phyloP scores from a whole-genome alignment of 2,888 invertebrate genomes.

The Catocala sponsa region DNA sequence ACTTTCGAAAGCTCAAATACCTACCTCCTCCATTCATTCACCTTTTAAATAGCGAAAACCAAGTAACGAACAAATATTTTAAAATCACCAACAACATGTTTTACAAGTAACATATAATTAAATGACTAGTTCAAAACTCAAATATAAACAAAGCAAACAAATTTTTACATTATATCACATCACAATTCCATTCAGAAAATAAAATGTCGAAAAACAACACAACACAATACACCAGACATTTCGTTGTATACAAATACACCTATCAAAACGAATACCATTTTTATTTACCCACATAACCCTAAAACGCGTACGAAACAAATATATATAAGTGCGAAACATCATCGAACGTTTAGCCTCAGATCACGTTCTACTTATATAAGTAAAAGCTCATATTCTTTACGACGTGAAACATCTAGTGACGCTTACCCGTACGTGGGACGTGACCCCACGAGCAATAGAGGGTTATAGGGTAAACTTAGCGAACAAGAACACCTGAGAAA shows the following conservation, averaged over 20 bases:
- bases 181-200: background rate
- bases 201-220: conserved; percentile 2
- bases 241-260: conserved; percentile 13
- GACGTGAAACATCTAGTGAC: conserved; percentile 36
- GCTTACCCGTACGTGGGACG: conserved; percentile 24
- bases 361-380: conserved; percentile 67
- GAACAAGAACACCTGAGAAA: conserved; percentile 20
- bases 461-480: conserved; percentile 17
- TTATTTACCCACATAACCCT: conserved; percentile 42
- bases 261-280: conserved; percentile 30
- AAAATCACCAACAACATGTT: no score
- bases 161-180: background rate
- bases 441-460: conserved; percentile 16
- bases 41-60: no score
- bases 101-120: background rate
- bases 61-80: no score
- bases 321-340: conserved; percentile 48
- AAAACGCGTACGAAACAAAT: conserved; percentile 42
- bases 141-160: background rate
- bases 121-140: background rate
- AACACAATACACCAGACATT: conserved; percentile 11
- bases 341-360: conserved; percentile 57
- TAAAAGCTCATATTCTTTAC: conserved; percentile 72
- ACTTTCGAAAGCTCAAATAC: no score
- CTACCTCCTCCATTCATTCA: no score